phyloP scores from a whole-genome alignment of 2,888 invertebrate species.

The Apamea epomidion region DNA sequence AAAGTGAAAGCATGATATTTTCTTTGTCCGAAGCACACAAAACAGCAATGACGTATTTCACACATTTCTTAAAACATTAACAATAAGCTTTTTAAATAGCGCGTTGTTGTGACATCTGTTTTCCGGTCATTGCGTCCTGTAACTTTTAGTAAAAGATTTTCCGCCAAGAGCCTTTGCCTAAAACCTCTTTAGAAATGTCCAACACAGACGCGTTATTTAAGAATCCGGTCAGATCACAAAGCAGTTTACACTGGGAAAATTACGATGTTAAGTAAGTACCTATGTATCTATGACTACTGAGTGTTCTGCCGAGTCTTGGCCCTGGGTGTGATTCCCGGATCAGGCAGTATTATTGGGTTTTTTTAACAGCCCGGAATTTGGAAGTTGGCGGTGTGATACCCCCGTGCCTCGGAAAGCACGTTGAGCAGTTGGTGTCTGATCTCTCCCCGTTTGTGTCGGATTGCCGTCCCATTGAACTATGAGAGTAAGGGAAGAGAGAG shows the following conservation, averaged over 20 bases:
- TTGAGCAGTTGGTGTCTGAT: no score
- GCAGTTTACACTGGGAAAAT: constrained; percentile 58
- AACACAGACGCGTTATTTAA: constrained; percentile 65
- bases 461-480: no score
- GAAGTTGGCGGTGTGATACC: background rate
- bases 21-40: background rate
- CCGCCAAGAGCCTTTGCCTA: constrained; percentile 66
- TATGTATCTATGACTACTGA: background rate
- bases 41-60: constrained; percentile 1
- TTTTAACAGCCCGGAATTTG: background rate
- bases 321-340: background rate
- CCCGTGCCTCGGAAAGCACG: no score
- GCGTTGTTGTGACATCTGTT: constrained; percentile 69
- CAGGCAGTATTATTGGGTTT: background rate
- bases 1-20: no score
- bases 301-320: background rate
- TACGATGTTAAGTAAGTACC: constrained; percentile 1
- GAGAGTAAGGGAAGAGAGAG: no score
- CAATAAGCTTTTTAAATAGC: constrained; percentile 61
- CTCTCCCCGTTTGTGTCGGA: no score
- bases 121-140: constrained; percentile 71
- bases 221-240: constrained; percentile 54
- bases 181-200: constrained; percentile 71
- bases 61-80: constrained; percentile 48
- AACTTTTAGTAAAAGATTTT: constrained; percentile 69